Evolutionary conservation across 2,113 vertebrate genomes (phyloP).

Genomic region (Tor tambroides): DNA sequence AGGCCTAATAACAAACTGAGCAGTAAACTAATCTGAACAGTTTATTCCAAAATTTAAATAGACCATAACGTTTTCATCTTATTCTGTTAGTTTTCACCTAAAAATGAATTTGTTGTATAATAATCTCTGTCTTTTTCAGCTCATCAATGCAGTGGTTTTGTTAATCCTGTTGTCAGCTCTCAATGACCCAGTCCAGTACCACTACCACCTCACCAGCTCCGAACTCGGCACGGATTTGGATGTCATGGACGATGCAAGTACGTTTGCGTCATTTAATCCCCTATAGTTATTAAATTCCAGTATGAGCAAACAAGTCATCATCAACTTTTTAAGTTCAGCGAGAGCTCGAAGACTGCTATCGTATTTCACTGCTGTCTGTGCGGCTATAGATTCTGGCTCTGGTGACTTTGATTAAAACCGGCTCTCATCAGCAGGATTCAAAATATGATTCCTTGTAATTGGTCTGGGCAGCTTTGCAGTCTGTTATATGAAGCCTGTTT

Average conservation of each 20-base stretch:
- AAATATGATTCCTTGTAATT: constrained; percentile 65
- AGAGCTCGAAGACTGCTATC: background rate
- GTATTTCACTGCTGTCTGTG: constrained; percentile 52
- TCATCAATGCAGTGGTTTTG: constrained; percentile 91
- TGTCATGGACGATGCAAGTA: constrained; percentile 97
- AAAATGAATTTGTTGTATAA: background rate
- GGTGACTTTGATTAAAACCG: constrained; percentile 72
- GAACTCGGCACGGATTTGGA: constrained; percentile 90
- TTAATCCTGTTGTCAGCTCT: constrained; percentile 91
- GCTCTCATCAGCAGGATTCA: constrained; percentile 76
- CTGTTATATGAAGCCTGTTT: constrained; percentile 63
- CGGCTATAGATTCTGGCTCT: constrained; percentile 56
- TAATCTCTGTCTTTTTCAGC: constrained; percentile 69
- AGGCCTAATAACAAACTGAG: background rate
- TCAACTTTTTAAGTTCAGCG: background rate
- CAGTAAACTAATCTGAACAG: background rate
- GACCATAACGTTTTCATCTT: no score
- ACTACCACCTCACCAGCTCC: constrained; percentile 84
- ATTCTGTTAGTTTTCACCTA: background rate
- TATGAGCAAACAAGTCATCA: background rate
- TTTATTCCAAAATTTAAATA: background rate
- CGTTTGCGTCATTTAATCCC: constrained; percentile 65
- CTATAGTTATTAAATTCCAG: constrained; percentile 17
- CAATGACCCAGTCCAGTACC: constrained; percentile 89
- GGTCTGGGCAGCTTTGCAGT: constrained; percentile 59